Conservation (phyloP, 2,113 vertebrate species). For the Scomber colias region DNA sequence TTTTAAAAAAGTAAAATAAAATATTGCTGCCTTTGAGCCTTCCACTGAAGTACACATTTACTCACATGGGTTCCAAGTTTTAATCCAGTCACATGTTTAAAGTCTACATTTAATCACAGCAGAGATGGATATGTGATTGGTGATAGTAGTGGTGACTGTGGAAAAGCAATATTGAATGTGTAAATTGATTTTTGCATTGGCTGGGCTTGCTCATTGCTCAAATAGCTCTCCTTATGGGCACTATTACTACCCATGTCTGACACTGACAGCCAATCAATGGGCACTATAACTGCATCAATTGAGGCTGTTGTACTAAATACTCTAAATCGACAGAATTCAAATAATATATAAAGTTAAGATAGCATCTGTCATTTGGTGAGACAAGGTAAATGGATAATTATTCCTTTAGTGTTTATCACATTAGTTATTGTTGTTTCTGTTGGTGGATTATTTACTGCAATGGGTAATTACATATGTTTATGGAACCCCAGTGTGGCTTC, state of each 20-base stretch:
- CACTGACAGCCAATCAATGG: slow-evolving; percentile 51
- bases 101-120: neutral
- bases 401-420: slow-evolving; percentile 10
- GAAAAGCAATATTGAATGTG: neutral
- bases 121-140: neutral
- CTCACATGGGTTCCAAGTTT: neutral
- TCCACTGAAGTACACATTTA: neutral
- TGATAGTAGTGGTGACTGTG: neutral
- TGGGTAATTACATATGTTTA: slow-evolving; percentile 16
- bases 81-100: too few relatives aligned
- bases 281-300: slow-evolving; percentile 32
- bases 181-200: slow-evolving; percentile 19
- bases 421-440: slow-evolving; percentile 9
- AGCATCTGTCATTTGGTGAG: slow-evolving; percentile 17
- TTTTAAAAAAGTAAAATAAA: neutral
- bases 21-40: neutral
- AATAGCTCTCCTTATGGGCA: neutral
- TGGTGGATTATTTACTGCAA: slow-evolving; percentile 17
- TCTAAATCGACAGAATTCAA: slow-evolving; percentile 12
- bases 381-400: slow-evolving; percentile 30
- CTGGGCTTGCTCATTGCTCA: neutral
- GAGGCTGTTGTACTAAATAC: slow-evolving; percentile 30
- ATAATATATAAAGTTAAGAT: slow-evolving; percentile 14
- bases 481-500: neutral
- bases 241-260: slow-evolving; percentile 20